Percentiles rank a stretch among this genome's conserved stretches.
These are phyloP conservation scores for Listronotus oregonensis DNA, from an alignment of 1,140 invertebrate species.

Conservation along the genomic window DNA sequence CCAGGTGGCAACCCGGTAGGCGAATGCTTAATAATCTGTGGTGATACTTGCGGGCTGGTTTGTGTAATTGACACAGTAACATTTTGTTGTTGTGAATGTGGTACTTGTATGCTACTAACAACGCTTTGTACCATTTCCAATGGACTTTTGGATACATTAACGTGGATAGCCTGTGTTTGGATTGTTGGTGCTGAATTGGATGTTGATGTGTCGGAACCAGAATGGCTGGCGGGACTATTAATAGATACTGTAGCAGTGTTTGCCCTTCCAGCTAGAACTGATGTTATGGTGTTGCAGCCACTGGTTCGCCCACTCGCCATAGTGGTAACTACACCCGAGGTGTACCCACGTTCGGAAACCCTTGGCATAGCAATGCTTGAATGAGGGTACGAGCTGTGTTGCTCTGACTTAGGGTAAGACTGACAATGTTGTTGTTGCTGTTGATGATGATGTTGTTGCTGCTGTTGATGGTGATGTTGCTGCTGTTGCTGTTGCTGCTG, in stretches of 20 bases:
- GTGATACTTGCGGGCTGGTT: conserved; percentile 48
- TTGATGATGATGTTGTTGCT: conserved; percentile 14
- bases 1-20: conserved; percentile 63
- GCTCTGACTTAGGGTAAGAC: conserved; percentile 12
- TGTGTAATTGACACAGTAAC: conserved; percentile 35
- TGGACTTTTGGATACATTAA: conserved; percentile 67
- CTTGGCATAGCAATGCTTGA: conserved; percentile 26
- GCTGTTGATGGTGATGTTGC: conserved; percentile 11
- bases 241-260: conserved; percentile 76
- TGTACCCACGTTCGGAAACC: conserved; percentile 10
- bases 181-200: conserved; percentile 58
- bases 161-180: conserved; percentile 43
- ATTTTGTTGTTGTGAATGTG: conserved; percentile 54
- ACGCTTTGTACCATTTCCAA: conserved; percentile 81
- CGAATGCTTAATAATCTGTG: conserved; percentile 57
- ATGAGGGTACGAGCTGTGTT: conserved; percentile 27
- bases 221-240: conserved; percentile 63
- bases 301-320: conserved; percentile 73
- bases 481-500: conserved; percentile 15
- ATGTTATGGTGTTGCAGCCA: conserved; percentile 77
- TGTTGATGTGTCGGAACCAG: conserved; percentile 57
- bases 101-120: conserved; percentile 74
- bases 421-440: conserved; percentile 3
- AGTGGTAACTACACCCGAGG: conserved; percentile 63
- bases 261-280: conserved; percentile 73